These are phyloP conservation scores for Pseudomyrmex cubaensis DNA, from an alignment of 1,140 invertebrate genomes.

Conservation along the genomic window DNA sequence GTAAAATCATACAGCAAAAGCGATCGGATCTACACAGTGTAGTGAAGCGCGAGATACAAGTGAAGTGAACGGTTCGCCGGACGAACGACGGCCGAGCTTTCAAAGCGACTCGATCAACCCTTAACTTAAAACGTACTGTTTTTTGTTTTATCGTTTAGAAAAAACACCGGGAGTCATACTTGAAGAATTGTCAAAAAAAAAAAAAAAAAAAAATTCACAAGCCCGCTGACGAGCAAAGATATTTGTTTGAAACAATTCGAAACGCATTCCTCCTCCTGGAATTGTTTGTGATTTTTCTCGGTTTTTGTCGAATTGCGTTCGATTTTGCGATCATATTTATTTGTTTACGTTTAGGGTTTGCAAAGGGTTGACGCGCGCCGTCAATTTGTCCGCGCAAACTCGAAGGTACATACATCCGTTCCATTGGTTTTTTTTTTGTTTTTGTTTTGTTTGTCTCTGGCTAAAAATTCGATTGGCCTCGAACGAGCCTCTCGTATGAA, in stretches of 20 bases:
- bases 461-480: constrained; percentile 62
- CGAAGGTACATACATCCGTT: constrained; percentile 44
- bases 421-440: background rate
- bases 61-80: constrained; percentile 70
- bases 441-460: background rate
- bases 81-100: constrained; percentile 53
- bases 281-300: background rate
- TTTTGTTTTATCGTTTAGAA: too few relatives aligned
- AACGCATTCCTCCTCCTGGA: background rate
- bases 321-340: background rate
- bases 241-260: too few relatives aligned
- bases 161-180: too few relatives aligned
- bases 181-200: too few relatives aligned
- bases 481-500: constrained; percentile 34
- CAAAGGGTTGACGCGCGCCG: background rate
- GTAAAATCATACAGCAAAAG: constrained; percentile 79
- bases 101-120: background rate
- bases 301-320: background rate
- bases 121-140: too few relatives aligned
- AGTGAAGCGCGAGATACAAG: constrained; percentile 74
- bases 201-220: too few relatives aligned
- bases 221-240: too few relatives aligned
- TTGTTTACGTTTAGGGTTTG: background rate
- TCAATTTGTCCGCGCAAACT: constrained; percentile 40
- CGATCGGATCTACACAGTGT: constrained; percentile 75